A percentile compares a stretch with the other conserved stretches of the same genome.
These are phyloP conservation scores for Neotoma lepida DNA, from an alignment of 2,113 vertebrate species.

Conservation along the genomic window DNA sequence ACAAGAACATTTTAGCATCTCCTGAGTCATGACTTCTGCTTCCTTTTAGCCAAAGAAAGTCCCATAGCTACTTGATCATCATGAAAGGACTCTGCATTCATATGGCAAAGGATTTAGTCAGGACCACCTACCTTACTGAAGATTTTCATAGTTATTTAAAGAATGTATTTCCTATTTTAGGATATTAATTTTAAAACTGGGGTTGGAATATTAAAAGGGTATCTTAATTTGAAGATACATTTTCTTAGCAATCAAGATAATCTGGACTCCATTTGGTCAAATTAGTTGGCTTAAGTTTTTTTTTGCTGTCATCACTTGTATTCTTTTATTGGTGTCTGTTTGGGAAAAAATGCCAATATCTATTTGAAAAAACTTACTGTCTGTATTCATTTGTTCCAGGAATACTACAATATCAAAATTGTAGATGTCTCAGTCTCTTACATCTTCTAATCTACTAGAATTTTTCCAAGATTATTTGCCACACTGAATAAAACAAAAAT, in stretches of 20 bases:
- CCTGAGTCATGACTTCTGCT: background rate
- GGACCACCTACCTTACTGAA: background rate
- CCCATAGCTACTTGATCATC: background rate
- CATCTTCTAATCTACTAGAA: background rate
- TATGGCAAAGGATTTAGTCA: background rate
- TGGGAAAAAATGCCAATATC: background rate
- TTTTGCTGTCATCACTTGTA: background rate
- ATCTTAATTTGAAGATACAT: background rate
- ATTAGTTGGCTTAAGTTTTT: background rate
- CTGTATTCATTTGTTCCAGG: background rate
- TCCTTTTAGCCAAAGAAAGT: background rate
- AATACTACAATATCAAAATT: background rate
- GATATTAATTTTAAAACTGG: constrained; percentile 5
- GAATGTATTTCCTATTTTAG: background rate
- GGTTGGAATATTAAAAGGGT: background rate
- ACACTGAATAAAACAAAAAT: background rate
- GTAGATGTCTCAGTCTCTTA: background rate
- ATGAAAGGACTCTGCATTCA: background rate
- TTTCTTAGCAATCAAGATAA: background rate
- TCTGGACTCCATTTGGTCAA: background rate
- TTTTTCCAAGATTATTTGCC: background rate
- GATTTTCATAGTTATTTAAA: background rate
- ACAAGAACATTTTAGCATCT: background rate
- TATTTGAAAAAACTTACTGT: background rate
- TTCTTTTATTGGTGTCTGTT: background rate